These are phyloP conservation scores for Tokudaia muenninki DNA, from an alignment of 2,797 vertebrate species.

Conservation along the genomic window DNA sequence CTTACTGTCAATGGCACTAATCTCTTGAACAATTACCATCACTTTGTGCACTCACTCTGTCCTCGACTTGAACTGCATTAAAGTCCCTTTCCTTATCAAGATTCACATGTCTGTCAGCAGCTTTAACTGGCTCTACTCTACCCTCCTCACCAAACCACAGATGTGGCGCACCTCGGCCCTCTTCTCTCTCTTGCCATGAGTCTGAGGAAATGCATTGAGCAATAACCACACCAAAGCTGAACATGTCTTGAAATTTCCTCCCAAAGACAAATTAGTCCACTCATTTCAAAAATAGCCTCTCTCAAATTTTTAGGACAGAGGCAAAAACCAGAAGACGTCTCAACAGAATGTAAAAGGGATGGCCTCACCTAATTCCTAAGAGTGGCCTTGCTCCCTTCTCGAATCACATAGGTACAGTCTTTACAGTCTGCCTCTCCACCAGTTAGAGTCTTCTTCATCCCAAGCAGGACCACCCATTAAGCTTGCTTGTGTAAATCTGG, in stretches of 20 bases:
- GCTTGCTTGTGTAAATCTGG: neutral
- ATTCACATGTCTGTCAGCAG: neutral
- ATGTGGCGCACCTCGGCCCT: neutral
- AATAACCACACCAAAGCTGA: neutral
- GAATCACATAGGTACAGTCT: neutral
- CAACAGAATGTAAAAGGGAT: neutral
- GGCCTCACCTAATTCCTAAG: neutral
- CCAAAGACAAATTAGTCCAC: neutral
- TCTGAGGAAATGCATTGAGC: neutral
- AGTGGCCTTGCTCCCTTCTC: neutral
- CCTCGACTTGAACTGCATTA: neutral
- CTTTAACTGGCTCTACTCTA: neutral
- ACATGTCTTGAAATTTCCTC: neutral
- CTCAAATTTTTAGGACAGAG: neutral
- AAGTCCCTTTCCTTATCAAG: neutral
- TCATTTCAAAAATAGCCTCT: neutral
- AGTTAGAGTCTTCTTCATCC: neutral
- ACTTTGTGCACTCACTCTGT: neutral
- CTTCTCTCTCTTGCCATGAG: neutral
- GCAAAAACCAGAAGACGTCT: neutral
- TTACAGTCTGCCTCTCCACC: neutral
- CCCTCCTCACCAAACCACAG: neutral
- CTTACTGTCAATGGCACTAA: neutral
- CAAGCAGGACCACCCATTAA: neutral
- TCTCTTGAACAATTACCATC: neutral